Evolutionary conservation across 2,888 invertebrate species (phyloP).

Genomic region (Stenotaenia linearis): DNA sequence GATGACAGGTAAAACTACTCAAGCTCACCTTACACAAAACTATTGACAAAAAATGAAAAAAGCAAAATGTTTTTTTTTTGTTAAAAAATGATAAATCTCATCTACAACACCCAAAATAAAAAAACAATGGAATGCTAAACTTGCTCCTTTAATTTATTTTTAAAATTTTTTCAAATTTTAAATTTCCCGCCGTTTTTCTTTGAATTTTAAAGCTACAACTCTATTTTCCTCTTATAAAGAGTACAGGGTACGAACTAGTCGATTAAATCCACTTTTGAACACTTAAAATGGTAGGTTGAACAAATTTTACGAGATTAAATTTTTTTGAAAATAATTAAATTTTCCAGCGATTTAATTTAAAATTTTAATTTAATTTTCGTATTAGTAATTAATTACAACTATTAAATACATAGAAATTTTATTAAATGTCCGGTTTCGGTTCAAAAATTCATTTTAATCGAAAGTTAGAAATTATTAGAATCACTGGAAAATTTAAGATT

Average conservation of each 20-base stretch:
- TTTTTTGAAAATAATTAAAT: too few species aligned
- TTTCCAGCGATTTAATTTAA: too few species aligned
- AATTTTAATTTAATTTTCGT: too few species aligned
- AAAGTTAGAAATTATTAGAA: too few species aligned
- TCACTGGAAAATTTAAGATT: too few species aligned
- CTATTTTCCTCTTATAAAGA: slow-evolving; percentile 32
- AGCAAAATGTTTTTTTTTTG: background rate
- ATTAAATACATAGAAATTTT: too few species aligned
- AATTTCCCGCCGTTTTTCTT: background rate
- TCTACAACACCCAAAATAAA: background rate
- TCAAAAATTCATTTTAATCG: too few species aligned
- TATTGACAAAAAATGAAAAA: background rate
- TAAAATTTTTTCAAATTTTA: background rate
- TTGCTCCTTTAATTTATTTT: background rate
- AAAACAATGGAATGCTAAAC: slow-evolving; percentile 13
- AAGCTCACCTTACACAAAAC: background rate
- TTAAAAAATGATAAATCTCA: background rate
- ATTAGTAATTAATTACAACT: too few species aligned
- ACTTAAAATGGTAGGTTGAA: background rate
- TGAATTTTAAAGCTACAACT: background rate
- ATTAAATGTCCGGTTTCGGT: too few species aligned
- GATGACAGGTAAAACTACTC: background rate
- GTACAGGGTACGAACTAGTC: slow-evolving; percentile 27
- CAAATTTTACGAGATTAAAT: too few species aligned
- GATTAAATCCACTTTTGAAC: background rate